These are phyloP conservation scores for Ephialtes manifestator DNA, from an alignment of 2,888 invertebrate genomes.

Conservation along the genomic window DNA sequence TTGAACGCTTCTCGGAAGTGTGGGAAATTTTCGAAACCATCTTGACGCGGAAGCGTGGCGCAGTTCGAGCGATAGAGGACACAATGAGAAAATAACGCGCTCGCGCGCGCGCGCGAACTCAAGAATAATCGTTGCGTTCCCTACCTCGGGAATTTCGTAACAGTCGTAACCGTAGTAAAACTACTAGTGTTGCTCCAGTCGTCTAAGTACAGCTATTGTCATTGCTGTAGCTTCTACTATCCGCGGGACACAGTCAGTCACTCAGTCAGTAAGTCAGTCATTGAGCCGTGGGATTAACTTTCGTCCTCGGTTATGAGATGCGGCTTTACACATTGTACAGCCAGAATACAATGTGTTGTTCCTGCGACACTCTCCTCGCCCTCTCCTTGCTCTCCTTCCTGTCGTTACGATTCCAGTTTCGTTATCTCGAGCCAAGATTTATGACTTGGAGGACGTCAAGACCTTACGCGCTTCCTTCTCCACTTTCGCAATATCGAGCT, in stretches of 20 bases:
- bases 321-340: constrained; percentile 20
- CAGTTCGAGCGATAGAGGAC: background rate
- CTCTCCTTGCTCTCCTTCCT: constrained; percentile 11
- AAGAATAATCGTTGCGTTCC: constrained; percentile 66
- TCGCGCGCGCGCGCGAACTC: constrained; percentile 58
- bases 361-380: constrained; percentile 20
- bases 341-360: constrained; percentile 4
- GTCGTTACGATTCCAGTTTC: constrained; percentile 51
- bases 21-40: constrained; percentile 75
- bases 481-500: constrained; percentile 53
- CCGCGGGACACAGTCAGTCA: constrained; percentile 70
- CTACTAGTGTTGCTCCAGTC: constrained; percentile 15
- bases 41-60: constrained; percentile 67
- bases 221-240: constrained; percentile 1
- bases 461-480: constrained; percentile 56
- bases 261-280: constrained; percentile 76
- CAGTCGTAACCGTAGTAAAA: constrained; percentile 44
- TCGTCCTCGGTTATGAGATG: constrained; percentile 64
- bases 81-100: constrained; percentile 22
- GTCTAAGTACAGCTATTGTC: constrained; percentile 45
- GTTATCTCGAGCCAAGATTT: constrained; percentile 58
- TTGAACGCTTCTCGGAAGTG: constrained; percentile 55
- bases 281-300: constrained; percentile 78
- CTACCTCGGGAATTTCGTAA: constrained; percentile 66
- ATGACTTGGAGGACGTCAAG: constrained; percentile 44